Base-by-base conservation (phyloP, 2,113 vertebrate species). In the Lonchura striata region DNA sequence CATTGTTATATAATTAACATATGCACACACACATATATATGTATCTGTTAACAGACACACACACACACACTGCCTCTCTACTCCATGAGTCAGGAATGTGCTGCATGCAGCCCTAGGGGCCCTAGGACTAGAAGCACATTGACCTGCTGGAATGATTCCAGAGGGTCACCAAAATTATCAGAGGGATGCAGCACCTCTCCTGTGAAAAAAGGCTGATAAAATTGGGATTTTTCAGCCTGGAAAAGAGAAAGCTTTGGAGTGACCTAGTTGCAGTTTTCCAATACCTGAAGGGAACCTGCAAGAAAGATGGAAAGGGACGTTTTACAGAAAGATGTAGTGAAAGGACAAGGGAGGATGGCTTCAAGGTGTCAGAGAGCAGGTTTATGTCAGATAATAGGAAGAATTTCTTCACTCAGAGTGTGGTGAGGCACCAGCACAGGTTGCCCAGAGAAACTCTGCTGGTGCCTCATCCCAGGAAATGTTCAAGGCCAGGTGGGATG, bases 1-100 rank as follows among this genome's bases (percentile, higher is more conserved):
- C 33, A 24, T 66, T 28, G 24, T 33, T 46, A 12, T 39, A 23
- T 33, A 56, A 68, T 15, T 22, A 42, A 30, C 9, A 23, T 28
- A 33, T 13, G 11, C 39, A 39, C 4, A 18, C 5, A 17, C 2
- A 41, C 3, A 24, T 3, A 28, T 1, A 28, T 1, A 33, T 15
- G 3, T 7, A 15, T 20, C 13, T 57, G 12, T 11, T 19, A 5
- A 20, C 13, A 60, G 7, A 44, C 21, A 53, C 10, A 30, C 23
- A 44, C 2, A 52, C 2, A 52, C 15, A 22, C 7, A 10, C 23
- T 53, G 9, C 11, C 44, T 7, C 23, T 75, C 33, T 66, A 14
- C 5, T 52, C 44, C 22, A 33, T 28, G 52, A 74, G 22, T 23
- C 37, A 65, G 15, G 6, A 80, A 56, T 6, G 2, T 6, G 46